Base-by-base conservation (phyloP, 2,888 invertebrate species). In the Syrista parreyssii region DNA sequence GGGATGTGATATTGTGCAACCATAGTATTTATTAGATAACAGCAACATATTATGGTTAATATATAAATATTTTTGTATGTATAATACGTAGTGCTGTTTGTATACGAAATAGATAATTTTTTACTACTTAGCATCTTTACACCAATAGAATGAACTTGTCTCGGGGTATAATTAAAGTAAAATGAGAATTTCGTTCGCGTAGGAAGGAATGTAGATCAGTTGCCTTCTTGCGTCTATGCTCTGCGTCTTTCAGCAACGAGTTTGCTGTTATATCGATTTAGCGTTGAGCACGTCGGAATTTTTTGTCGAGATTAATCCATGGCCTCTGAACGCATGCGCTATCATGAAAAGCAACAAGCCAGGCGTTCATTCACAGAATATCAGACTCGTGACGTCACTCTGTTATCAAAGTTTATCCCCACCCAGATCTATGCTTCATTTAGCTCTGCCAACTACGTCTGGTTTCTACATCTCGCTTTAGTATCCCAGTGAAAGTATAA, bases 221-320 rank as follows among this genome's bases (percentile, higher is more conserved):
- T 23, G 0, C 1, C 1, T 55, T 55, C 9, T 9, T 23, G 4
- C 40, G 40, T 40, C 15, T 40, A 4, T 6, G 15, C 1, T 15
- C 4, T 15, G 55, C 55, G 23, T 55, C 55, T 23, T 23, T 23
- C 55, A 23, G 55, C 23, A 55, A 55, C 23, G 23, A 55, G 55
- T 55, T 55, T 15, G 55, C 55, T 71, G 71, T 71, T 71, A 71
- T 9, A 71, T 71, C 71, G 71, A 71, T 71, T 71, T 71, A 71
- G 33, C 71, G 31, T 31, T 1, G 31, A 31, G 71, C 32, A 15
- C 55, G 55, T 55, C 9, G 55, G 55, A 55, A 55, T 55, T 40
- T 55, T 55, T 23, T 23, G 55, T 55, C 55, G 23, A 23, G 55
- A 15, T 23, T 55, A 55, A 55, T 23, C 31, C 71, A 32, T 71